phyloP scores from a whole-genome alignment of 2,888 invertebrate species.

The Sinotaia quadrata region DNA sequence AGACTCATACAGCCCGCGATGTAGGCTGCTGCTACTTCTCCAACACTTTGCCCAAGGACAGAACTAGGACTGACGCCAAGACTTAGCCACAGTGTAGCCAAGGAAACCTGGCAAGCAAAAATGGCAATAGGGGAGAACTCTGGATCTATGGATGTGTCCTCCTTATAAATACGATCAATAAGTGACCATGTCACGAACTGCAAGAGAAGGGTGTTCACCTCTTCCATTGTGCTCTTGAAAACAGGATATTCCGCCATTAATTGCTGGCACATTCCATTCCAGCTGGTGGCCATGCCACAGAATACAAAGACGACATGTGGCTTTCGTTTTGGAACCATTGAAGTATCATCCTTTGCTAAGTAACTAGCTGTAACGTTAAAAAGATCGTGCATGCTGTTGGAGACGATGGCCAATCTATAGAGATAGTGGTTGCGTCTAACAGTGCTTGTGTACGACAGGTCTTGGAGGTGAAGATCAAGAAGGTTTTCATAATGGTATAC shows the following conservation, averaged over 20 bases:
- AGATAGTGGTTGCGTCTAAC: constrained; percentile 42
- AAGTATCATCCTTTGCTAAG: background rate
- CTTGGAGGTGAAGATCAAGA: background rate
- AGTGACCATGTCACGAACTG: constrained; percentile 33
- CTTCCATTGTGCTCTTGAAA: constrained; percentile 37
- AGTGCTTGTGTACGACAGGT: constrained; percentile 40
- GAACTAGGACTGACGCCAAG: constrained; percentile 42
- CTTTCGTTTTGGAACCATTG: background rate
- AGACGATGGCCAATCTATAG: constrained; percentile 35
- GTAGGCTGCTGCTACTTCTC: constrained; percentile 54
- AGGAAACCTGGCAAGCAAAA: constrained; percentile 49
- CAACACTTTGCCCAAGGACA: constrained; percentile 53
- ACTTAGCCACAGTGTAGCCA: constrained; percentile 39
- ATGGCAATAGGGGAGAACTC: constrained; percentile 44
- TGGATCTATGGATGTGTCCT: constrained; percentile 40
- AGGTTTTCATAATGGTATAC: constrained; percentile 7
- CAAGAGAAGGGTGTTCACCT: constrained; percentile 34
- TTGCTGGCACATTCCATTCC: constrained; percentile 49
- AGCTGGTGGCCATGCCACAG: constrained; percentile 50
- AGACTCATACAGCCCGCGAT: constrained; percentile 41
- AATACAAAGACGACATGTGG: constrained; percentile 46
- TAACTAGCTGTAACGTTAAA: background rate
- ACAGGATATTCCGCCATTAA: constrained; percentile 29
- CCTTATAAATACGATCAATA: constrained; percentile 27
- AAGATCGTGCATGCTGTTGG: constrained; percentile 25